Base-by-base conservation (phyloP, 2,113 vertebrate genomes). In the Macroglossus sobrinus region DNA sequence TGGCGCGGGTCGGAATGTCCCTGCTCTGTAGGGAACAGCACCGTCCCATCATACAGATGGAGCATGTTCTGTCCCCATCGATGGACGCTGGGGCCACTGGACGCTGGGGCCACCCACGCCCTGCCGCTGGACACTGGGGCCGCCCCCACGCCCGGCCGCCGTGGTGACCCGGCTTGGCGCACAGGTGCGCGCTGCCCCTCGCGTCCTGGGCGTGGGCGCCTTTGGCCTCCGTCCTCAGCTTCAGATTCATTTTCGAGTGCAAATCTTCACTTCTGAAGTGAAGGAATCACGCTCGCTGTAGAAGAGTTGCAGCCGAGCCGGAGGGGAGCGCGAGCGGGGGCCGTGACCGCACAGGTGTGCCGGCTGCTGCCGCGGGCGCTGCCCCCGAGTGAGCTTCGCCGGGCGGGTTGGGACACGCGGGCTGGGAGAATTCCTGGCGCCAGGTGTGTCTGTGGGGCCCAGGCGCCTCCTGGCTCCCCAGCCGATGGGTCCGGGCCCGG, bases 401-500 rank as follows among this genome's bases (percentile, higher is more conserved):
- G 7, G 55, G 4, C 43, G 3, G 22, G 0, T 72, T 26, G 9
- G 19, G 8, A 30, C 30, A 5, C 1, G 28, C 69, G 45, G 5
- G 30, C 21, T 30, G 12, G 30, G 38, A 5, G 30, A 45, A 22
- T 45, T 61, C 47, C 30, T 61, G 3, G 30, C 7, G 0, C 53
- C 13, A 0, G 4, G 24, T 21, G 47, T 40, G 18, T 55, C 0
- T 38, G 1, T 22, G 38, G 53, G 22, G 76, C n/a, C 26, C 7
- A 26, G n/a, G 47, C n/a, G 47, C 47, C 47, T 28, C 72, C 64
- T 55, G 64, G 33, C 12, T 15, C 33, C 81, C n/a, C 43, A 28
- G 5, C 5, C 4, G 28, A 16, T 16, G 53, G 38, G 0, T 87
- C 50, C 38, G 24, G 35, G 57, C 24, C 8, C 26, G 10, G 19